phyloP scores from a whole-genome alignment of 2,888 invertebrate genomes.

The Nomada ferruginata region DNA sequence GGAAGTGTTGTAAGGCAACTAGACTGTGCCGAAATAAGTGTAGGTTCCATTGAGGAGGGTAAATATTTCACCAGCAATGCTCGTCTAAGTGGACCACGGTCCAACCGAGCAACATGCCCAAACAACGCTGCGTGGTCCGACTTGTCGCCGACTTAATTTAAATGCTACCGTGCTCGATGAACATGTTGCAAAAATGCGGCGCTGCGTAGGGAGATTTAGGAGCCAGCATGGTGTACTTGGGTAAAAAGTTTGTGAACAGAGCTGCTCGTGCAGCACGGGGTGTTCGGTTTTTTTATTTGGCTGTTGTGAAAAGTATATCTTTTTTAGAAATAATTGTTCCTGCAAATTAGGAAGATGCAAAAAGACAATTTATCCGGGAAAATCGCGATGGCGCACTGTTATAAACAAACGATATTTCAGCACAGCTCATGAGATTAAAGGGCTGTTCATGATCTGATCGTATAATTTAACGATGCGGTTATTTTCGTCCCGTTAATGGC shows the following conservation, averaged over 20 bases:
- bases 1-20: background rate
- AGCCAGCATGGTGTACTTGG: background rate
- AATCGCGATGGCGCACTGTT: background rate
- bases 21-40: constrained; percentile 18
- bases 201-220: background rate
- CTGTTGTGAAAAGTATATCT: background rate
- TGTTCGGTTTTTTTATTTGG: constrained; percentile 13
- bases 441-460: constrained; percentile 27
- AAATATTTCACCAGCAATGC: constrained; percentile 45
- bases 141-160: constrained; percentile 50
- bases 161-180: constrained; percentile 25
- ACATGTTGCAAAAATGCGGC: constrained; percentile 17
- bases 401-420: constrained; percentile 16
- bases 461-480: constrained; percentile 50
- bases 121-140: constrained; percentile 24
- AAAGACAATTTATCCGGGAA: background rate
- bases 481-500: constrained; percentile 50
- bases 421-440: constrained; percentile 19
- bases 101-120: constrained; percentile 2
- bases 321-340: background rate
- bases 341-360: background rate
- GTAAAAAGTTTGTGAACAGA: constrained; percentile 27
- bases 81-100: constrained; percentile 4
- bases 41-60: constrained; percentile 1
- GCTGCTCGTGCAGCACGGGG: background rate